Evolutionary conservation across 2,113 vertebrate genomes (phyloP).

Genomic region (Leucopternis melanops): DNA sequence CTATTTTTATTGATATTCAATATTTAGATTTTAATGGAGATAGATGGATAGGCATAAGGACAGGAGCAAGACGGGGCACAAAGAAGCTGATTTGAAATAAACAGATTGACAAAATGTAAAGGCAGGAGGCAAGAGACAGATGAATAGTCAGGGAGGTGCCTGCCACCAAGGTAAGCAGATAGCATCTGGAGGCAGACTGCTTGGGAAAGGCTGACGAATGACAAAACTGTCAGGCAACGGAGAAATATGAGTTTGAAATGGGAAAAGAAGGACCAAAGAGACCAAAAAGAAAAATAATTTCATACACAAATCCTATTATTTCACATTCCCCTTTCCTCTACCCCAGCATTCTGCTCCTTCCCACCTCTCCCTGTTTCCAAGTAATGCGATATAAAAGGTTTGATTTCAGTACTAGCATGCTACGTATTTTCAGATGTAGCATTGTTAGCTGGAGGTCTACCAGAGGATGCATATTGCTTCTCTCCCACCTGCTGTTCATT

Average conservation of each 20-base stretch:
- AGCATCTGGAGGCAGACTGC: slow-evolving; percentile 11
- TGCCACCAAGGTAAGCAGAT: slow-evolving; percentile 29
- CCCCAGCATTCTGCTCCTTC: not conserved
- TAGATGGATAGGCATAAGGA: not conserved
- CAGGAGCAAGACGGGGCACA: not conserved
- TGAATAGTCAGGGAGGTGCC: slow-evolving; percentile 7
- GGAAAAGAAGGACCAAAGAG: not conserved
- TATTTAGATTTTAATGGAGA: slow-evolving; percentile 57
- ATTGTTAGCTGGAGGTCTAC: slow-evolving; percentile 14
- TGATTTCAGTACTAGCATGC: not conserved
- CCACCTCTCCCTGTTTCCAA: not conserved
- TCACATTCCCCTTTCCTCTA: not conserved
- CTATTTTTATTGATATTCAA: slow-evolving; percentile 35
- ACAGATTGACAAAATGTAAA: not conserved
- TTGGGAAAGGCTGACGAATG: not conserved
- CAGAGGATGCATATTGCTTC: slow-evolving; percentile 48
- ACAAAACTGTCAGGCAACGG: not conserved
- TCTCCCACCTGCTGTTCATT: slow-evolving; percentile 68
- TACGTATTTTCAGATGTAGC: not conserved
- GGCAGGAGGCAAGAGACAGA: not conserved
- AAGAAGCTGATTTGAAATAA: not conserved
- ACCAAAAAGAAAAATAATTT: not conserved
- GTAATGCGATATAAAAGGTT: not conserved
- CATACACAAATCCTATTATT: not conserved
- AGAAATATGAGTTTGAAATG: not conserved